phyloP scores from a whole-genome alignment of 53 echinoderm and acorn worm genomes.

The Glandiceps talaboti region DNA sequence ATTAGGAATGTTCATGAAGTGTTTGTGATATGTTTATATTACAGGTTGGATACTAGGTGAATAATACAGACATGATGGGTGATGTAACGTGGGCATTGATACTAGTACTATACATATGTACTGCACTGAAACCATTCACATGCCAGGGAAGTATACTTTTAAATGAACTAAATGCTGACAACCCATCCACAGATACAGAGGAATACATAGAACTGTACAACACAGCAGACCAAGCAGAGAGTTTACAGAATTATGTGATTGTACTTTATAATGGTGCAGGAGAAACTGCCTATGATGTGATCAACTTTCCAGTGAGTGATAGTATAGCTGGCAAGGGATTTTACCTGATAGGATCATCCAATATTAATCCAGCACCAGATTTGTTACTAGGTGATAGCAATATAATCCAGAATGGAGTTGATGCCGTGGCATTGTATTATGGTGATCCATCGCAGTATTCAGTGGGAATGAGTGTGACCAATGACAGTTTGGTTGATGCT shows the following conservation, averaged over 20 bases:
- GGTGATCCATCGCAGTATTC: slow-evolving; percentile 20
- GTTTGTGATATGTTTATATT: too few species aligned
- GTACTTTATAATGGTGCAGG: slow-evolving; percentile 69
- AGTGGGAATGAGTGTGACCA: slow-evolving; percentile 40
- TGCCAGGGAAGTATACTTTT: slow-evolving; percentile 28
- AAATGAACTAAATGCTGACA: slow-evolving; percentile 77
- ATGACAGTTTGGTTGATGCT: slow-evolving; percentile 61
- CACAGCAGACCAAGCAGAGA: slow-evolving; percentile 24
- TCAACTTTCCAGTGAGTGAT: slow-evolving; percentile 21
- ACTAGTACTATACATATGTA: background rate
- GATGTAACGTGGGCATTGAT: background rate
- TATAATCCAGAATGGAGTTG: slow-evolving; percentile 66
- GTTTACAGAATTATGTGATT: slow-evolving; percentile 46
- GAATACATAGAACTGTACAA: slow-evolving; percentile 84
- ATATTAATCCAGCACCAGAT: slow-evolving; percentile 45
- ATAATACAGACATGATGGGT: background rate
- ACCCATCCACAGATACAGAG: slow-evolving; percentile 17
- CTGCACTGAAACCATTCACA: background rate
- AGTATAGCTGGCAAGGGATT: slow-evolving; percentile 28
- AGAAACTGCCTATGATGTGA: slow-evolving; percentile 45
- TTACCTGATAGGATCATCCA: slow-evolving; percentile 50
- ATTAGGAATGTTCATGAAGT: too few species aligned
- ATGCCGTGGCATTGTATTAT: slow-evolving; percentile 67
- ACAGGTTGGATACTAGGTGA: too few species aligned
- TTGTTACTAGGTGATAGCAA: slow-evolving; percentile 26